Base-by-base conservation (phyloP, 1,140 invertebrate species). In the Cherax destructor region DNA sequence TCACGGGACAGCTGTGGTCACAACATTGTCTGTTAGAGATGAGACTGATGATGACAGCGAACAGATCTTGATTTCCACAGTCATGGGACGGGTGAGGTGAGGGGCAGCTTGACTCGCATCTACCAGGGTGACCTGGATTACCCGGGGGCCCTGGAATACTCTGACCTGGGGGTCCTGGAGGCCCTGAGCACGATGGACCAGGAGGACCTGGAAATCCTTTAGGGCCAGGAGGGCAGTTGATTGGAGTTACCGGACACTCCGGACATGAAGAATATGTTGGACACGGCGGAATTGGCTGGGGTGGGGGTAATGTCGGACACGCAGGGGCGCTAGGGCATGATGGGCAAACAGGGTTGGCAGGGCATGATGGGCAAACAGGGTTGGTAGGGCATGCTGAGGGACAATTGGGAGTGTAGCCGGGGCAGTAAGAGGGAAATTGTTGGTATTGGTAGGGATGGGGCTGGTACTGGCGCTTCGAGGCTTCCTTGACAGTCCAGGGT, bases 61-160 rank as follows among this genome's bases (percentile, higher is more conserved):
- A 69, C 1, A 80, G 49, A 9, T 59, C 61, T 1, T 83, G 24
- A 21, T 88, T 56, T 4, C 65, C 78, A 52, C 78, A 81, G 50
- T 78, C 24, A 9, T 49, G n/a, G 5, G 84, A 61, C 0, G 16
- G 18, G n/a, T 69, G 30, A 18, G 69, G 5, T 7, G 11, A 6
- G 16, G 2, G 9, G 47, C 9, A 10, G 10, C 21, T 1, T 3
- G 41, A 11, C 0, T 21, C 49, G 74, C 87, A 88, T 11, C 21
- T 21, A 49, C 87, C 78, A 13, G 87, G 87, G 11, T 24, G 78
- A 13, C 87, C 87, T 21, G 61, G 78, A 11, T 7, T 30, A 47
- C 87, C 87, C 4, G 61, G 87, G 3, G 61, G 87, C 21, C 87
- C 87, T 24, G 78, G 87, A 7, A 18, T n/a, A 69, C 87, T n/a